Conservation (phyloP, 2,888 invertebrate species). For the Polyploca ridens region DNA sequence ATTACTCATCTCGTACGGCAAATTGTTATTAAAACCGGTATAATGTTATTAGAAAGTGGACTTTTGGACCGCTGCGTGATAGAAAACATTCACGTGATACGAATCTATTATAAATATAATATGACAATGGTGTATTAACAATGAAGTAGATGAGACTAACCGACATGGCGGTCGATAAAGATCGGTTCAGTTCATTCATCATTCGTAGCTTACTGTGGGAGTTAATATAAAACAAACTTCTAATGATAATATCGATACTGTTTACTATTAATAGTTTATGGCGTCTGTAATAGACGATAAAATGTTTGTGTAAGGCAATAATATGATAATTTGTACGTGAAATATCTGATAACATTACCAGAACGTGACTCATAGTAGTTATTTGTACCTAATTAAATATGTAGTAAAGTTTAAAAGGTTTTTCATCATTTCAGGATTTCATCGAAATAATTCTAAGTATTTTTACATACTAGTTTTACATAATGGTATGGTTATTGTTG, state of each 20-base stretch:
- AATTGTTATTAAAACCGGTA: conserved; percentile 75
- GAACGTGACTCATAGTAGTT: neutral
- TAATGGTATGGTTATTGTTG: too few relatives aligned
- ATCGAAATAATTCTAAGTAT: conserved; percentile 7
- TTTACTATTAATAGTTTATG: conserved; percentile 49
- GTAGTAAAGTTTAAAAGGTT: neutral
- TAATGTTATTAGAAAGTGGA: conserved; percentile 59
- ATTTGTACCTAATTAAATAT: conserved; percentile 5
- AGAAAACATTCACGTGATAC: conserved; percentile 59
- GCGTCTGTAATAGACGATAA: conserved; percentile 23
- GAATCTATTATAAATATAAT: conserved; percentile 71
- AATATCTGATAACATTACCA: conserved; percentile 11
- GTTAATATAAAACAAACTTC: conserved; percentile 48
- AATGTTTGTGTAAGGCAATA: conserved; percentile 18
- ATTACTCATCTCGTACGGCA: conserved; percentile 74
- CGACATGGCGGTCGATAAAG: conserved; percentile 51
- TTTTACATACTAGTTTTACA: too few relatives aligned
- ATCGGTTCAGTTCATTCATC: conserved; percentile 70
- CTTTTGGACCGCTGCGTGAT: conserved; percentile 35
- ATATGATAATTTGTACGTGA: conserved; percentile 8
- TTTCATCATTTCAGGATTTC: too few relatives aligned
- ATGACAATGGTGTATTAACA: conserved; percentile 74
- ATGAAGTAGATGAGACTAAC: conserved; percentile 63
- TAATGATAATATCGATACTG: conserved; percentile 49
- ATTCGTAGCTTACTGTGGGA: conserved; percentile 38